phyloP scores from a whole-genome alignment of 1,140 invertebrate genomes.

The Procambarus virginalis region DNA sequence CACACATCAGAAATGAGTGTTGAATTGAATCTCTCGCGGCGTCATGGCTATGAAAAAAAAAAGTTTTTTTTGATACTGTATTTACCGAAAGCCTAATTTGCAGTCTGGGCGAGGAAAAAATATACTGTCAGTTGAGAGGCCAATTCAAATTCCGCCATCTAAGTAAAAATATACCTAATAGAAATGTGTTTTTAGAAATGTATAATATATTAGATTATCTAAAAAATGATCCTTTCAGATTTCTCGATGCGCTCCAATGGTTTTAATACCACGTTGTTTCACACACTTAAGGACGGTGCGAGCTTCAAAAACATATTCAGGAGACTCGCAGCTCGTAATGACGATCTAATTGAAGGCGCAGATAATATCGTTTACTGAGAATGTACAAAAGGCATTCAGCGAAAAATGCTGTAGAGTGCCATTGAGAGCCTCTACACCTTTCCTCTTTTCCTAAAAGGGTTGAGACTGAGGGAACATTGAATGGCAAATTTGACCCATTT shows the following conservation, averaged over 20 bases:
- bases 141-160: too few species aligned
- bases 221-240: too few species aligned
- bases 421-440: conserved; percentile 5
- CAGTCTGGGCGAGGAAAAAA: too few species aligned
- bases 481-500: not conserved
- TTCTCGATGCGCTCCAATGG: too few species aligned
- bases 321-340: conserved; percentile 17
- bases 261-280: not conserved
- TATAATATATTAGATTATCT: too few species aligned
- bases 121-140: too few species aligned
- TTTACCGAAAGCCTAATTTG: too few species aligned
- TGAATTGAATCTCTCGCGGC: not conserved
- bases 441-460: conserved; percentile 55
- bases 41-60: too few species aligned
- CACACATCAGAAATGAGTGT: not conserved
- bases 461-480: conserved; percentile 6
- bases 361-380: conserved; percentile 58
- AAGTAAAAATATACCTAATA: too few species aligned
- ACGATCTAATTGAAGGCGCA: conserved; percentile 39
- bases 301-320: conserved; percentile 10
- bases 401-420: conserved; percentile 39
- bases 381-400: conserved; percentile 41
- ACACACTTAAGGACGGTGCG: not conserved
- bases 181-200: too few species aligned
- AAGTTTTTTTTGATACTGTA: too few species aligned